Base-by-base conservation (phyloP, 2,113 vertebrate genomes). In the Machaerirhynchus nigripectus region DNA sequence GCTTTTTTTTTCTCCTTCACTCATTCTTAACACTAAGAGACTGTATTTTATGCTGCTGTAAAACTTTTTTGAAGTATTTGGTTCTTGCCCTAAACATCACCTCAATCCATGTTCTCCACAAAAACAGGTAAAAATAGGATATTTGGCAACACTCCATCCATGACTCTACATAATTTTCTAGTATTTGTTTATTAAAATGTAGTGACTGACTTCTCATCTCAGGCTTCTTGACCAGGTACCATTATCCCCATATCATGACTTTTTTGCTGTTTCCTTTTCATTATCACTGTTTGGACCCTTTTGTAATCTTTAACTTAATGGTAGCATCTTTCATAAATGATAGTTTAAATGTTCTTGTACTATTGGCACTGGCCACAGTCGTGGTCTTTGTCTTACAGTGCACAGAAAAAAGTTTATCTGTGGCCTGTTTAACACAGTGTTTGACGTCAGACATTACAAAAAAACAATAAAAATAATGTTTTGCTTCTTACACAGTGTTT, bases 1-100 rank as follows among this genome's bases (percentile, higher is more conserved):
- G 17, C 7, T 42, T 59, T 21, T 17, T 16, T 3, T 2, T 28
- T 4, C 21, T 59, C 1, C 1, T 75, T 61, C 30, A 21, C 4
- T 13, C 15, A 24, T 10, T 35, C 10, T 35, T 23, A 81, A 13
- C 69, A 44, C 7, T 86, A 28, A n/a, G 31, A 49, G 8, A 16
- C 42, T 77, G 1, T 73, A 33, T 65, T 65, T 83, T 80, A 52
- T 35, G 46, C 55, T 61, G 11, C 16, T 65, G 13, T 74, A 65
- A 75, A 88, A 61, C 13, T 61, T 87, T 87, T 65, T 73, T 81
- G 33, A 39, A 74, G 20, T 37, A 67, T 68, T 44, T 88, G 11
- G 7, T 67, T 74, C 39, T 59, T 86, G 23, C 39, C 26, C 55
- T 83, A 30, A 77, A 55, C 21, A 63, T 42, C 37, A 57, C 35